These are phyloP conservation scores for Battus philenor DNA, from an alignment of 1,140 invertebrate genomes.

Conservation along the genomic window DNA sequence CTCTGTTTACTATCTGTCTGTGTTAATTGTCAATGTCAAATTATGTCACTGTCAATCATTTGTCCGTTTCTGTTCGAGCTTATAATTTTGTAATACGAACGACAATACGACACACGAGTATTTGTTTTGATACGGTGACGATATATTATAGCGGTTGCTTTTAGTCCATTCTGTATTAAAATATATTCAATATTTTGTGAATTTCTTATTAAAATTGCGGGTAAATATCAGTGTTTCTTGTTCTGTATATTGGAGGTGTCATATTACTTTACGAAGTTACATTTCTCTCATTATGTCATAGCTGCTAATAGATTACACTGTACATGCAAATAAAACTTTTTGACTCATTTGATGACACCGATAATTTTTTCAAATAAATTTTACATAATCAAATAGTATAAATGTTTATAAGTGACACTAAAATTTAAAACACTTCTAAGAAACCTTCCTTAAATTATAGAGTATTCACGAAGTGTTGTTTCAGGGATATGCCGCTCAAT, in stretches of 20 bases:
- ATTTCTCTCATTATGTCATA: constrained; percentile 69
- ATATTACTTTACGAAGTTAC: constrained; percentile 61
- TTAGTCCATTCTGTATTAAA: not conserved
- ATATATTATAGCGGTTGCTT: not conserved
- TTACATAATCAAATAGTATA: too few species aligned
- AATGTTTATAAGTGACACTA: too few species aligned
- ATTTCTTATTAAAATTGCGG: constrained; percentile 2
- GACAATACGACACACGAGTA: constrained; percentile 20
- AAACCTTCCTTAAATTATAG: too few species aligned
- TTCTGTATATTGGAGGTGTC: constrained; percentile 40
- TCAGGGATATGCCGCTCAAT: constrained; percentile 50
- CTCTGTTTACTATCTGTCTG: too few species aligned
- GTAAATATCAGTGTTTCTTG: constrained; percentile 17
- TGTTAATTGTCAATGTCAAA: constrained; percentile 24
- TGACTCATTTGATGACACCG: constrained; percentile 6
- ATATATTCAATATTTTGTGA: not conserved
- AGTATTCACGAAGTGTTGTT: constrained; percentile 25
- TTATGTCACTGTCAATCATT: constrained; percentile 15
- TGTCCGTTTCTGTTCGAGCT: constrained; percentile 13
- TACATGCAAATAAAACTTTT: constrained; percentile 9
- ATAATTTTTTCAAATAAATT: constrained; percentile 12
- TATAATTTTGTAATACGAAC: constrained; percentile 13
- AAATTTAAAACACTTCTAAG: too few species aligned
- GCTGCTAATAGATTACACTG: constrained; percentile 54
- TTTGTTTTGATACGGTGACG: constrained; percentile 17